These are phyloP conservation scores for Merluccius polli DNA, from an alignment of 2,797 vertebrate species.

Conservation along the genomic window DNA sequence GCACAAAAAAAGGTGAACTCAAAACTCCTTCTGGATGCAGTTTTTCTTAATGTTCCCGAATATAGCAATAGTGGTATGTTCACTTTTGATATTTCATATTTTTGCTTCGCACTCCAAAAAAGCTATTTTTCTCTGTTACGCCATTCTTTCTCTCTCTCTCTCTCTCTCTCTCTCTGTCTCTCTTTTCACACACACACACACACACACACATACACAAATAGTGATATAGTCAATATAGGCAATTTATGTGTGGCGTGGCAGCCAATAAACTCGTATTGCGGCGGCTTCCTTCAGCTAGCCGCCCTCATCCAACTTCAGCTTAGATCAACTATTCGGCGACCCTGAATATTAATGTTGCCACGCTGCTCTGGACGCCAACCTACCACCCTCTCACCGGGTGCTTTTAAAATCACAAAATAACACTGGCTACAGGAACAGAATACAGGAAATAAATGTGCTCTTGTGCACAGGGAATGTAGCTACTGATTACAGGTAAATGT, in stretches of 20 bases:
- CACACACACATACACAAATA: not conserved
- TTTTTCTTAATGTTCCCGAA: not conserved
- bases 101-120: not conserved
- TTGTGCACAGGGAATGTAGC: not conserved
- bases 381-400: not conserved
- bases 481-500: not conserved
- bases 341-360: not conserved
- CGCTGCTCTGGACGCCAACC: not conserved
- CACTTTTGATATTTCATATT: not conserved
- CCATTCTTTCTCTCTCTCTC: not conserved
- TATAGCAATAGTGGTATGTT: not conserved
- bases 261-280: not conserved
- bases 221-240: not conserved
- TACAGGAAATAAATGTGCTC: not conserved
- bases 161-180: not conserved
- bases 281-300: not conserved
- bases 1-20: not conserved
- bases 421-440: not conserved
- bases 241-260: not conserved
- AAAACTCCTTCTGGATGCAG: not conserved
- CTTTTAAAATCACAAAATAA: not conserved
- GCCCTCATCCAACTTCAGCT: not conserved
- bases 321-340: not conserved
- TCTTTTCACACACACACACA: not conserved
- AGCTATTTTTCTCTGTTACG: not conserved